Conservation (phyloP, 2,888 invertebrate species). For the Tinea pellionella region DNA sequence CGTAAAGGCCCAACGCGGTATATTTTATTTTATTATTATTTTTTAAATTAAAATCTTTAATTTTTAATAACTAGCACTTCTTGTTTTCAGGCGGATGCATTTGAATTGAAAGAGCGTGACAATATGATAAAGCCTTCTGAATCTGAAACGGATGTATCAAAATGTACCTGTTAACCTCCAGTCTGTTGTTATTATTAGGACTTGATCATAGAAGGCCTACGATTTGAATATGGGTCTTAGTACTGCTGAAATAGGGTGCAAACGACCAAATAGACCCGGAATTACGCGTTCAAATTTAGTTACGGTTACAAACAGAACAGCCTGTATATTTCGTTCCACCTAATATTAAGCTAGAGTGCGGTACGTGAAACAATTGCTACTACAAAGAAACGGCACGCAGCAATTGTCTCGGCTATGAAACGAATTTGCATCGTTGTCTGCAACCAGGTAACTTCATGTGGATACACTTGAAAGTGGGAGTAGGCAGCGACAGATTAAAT, state of each 20-base stretch:
- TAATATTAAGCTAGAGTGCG: too few relatives aligned
- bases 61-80: not conserved
- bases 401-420: too few relatives aligned
- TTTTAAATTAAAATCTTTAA: too few relatives aligned
- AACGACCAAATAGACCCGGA: not conserved
- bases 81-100: conserved; percentile 57
- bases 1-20: too few relatives aligned
- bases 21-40: not conserved
- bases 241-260: not conserved
- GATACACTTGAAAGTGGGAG: too few relatives aligned
- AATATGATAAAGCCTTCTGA: conserved; percentile 60
- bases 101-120: conserved; percentile 58
- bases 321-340: too few relatives aligned
- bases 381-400: too few relatives aligned
- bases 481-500: too few relatives aligned
- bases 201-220: not conserved
- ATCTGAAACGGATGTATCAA: conserved; percentile 59
- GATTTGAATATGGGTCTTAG: not conserved
- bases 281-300: not conserved
- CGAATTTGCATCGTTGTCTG: too few relatives aligned
- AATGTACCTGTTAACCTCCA: conserved; percentile 54
- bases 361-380: too few relatives aligned
- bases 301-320: not conserved
- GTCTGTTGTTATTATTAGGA: conserved; percentile 17
- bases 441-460: too few relatives aligned